These are phyloP conservation scores for Clytia hemisphaerica DNA, from an alignment of 30 jellyfish, hydroid and myxozoan species.

Conservation along the genomic window DNA sequence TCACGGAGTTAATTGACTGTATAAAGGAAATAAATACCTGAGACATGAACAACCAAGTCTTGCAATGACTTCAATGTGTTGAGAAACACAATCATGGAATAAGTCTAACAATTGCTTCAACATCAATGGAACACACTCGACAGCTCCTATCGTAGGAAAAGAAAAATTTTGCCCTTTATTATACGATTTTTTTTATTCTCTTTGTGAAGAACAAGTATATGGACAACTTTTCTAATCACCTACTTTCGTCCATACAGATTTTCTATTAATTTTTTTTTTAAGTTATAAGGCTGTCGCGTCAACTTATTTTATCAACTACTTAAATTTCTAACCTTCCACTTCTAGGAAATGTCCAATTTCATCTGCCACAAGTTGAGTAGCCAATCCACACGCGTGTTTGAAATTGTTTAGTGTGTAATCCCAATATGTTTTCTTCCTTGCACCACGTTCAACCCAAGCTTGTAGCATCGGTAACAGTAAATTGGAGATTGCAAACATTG, in stretches of 20 bases:
- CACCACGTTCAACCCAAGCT: conserved; percentile 89
- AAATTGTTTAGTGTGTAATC: conserved; percentile 75
- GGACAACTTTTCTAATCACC: too few relatives aligned
- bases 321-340: conserved; percentile 71
- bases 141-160: conserved; percentile 65
- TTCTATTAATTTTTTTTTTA: too few relatives aligned
- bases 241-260: too few relatives aligned
- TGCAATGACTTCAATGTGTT: conserved; percentile 91
- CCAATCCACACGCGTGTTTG: conserved; percentile 97
- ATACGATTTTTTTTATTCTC: too few relatives aligned
- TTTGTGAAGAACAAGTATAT: too few relatives aligned
- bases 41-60: conserved; percentile 93
- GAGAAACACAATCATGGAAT: conserved; percentile 82
- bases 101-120: conserved; percentile 66
- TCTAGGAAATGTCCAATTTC: conserved; percentile 87
- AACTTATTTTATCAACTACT: background rate
- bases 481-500: conserved; percentile 87
- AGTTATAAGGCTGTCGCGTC: background rate
- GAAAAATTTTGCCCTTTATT: background rate
- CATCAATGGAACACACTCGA: conserved; percentile 91
- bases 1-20: background rate
- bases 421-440: conserved; percentile 55
- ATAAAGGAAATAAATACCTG: conserved; percentile 36
- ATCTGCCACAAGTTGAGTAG: conserved; percentile 94
- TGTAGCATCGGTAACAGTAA: conserved; percentile 88